Evolutionary conservation across 2,113 vertebrate species (phyloP), one percentile per base, ranked within the genome.

Genomic region (Zosterops lateralis): DNA sequence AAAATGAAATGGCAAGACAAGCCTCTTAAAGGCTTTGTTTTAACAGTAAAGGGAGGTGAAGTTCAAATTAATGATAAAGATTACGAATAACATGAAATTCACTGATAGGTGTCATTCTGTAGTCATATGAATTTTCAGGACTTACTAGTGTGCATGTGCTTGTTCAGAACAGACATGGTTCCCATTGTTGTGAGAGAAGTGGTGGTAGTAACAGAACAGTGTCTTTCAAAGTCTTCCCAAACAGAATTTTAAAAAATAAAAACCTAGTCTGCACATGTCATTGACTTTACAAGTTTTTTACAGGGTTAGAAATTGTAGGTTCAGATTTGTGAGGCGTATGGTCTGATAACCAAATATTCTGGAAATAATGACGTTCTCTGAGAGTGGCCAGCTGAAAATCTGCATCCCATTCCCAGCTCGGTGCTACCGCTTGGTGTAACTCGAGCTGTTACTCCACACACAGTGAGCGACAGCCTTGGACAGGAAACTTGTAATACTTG

Each of bases 311-410:
- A 92, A 54, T 32, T 36, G 67, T 45, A 58, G 22, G 89, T 70
- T 86, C 17, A 38, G 4, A 70, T 65, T 61, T 77, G 34, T 42
- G 50, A 29, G 74, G 38, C 60, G 29, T 88, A 51, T 90, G 84
- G 78, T 93, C 71, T 84, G 54, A 72, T 76, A 87, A 77, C 51
- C 83, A 84, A 65, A 72, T 32, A 42, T 82, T 76, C 72, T 80
- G 72, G 56, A 79, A 76, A 53, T 20, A 40, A 47, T 61, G 74
- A 66, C 22, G 29, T 68, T 87, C 51, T 85, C 36, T 53, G 38
- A 58, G 87, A 91, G 84, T 26, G 72, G 61, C 53, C 18, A 0
- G 50, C 12, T 70, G 91, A 64, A 74, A 81, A 86, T 58, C 68
- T 60, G 68, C 17, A 9, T 77, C 58, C 0, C 0, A 8, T 70